Base-by-base conservation (phyloP, 2,797 vertebrate species). In the Xenopus petersii region DNA sequence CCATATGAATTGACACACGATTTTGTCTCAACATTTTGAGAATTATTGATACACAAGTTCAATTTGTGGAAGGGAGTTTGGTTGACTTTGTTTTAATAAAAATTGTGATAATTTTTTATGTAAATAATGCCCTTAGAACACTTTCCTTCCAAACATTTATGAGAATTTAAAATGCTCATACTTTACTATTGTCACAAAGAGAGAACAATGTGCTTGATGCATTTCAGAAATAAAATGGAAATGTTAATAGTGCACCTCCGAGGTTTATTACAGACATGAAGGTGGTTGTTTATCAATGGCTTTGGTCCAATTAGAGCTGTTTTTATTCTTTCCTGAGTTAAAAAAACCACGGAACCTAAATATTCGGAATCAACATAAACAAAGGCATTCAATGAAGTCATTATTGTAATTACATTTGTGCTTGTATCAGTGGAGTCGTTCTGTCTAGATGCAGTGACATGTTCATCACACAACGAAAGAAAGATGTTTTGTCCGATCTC, bases 341-440 rank as follows among this genome's bases (percentile, higher is more conserved):
- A 58, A 36, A 51, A 51, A 78, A 73, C 75, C 75, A 78, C 75
- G 68, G 70, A 78, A 59, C 75, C 75, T 78, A 78, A 78, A 78
- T 78, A 78, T 78, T 78, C 75, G 26, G 60, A 78, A 78, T 78
- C 70, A 78, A 78, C 75, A 73, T 78, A 78, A 78, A 78, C 75
- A 78, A 78, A 78, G 65, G 60, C 70, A 78, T 64, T 78, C 70
- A 78, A 73, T 78, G 75, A 78, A 78, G 70, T 78, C 75, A 78
- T 78, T 78, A 78, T 73, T 73, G 75, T 78, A 78, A 78, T 78
- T 78, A 78, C 75, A 73, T 78, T 78, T 78, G 70, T 42, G 65
- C 64, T 78, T 71, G 71, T 78, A 78, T 78, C 70, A 69, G 67
- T 78, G 75, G 75, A 78, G 75, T 78, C 75, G 33, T 69, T 73